Evolutionary conservation across 2,888 invertebrate species (phyloP).

Genomic region (Drosophila conformis): DNA sequence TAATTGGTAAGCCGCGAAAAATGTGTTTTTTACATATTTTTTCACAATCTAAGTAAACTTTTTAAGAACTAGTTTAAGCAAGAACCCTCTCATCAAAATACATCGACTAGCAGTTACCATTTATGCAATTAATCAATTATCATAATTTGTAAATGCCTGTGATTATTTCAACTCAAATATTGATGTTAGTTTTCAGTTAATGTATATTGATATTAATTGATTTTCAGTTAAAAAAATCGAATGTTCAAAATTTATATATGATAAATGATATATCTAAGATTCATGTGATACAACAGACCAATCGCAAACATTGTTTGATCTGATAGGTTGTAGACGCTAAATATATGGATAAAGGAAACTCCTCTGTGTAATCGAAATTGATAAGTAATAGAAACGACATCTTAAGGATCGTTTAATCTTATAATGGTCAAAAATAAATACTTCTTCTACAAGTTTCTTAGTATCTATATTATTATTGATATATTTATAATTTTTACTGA

Average conservation of each 20-base stretch:
- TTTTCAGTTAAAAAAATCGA: background rate
- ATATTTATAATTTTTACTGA: background rate
- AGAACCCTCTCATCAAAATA: background rate
- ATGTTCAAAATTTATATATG: background rate
- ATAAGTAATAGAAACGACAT: background rate
- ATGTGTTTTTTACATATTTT: background rate
- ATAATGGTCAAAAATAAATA: too few relatives aligned
- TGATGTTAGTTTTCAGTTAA: background rate
- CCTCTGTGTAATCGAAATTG: background rate
- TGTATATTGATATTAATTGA: background rate
- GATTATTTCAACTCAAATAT: background rate
- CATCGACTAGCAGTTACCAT: background rate
- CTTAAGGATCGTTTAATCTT: background rate
- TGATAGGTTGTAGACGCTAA: background rate
- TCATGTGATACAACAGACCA: background rate
- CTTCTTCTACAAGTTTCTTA: background rate
- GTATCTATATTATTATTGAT: background rate
- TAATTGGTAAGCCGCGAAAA: background rate
- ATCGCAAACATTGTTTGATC: background rate
- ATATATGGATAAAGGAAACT: background rate
- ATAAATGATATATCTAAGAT: background rate
- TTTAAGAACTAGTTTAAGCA: background rate
- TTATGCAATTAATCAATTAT: background rate
- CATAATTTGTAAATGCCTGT: background rate
- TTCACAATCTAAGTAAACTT: background rate